Base-by-base conservation (phyloP, 2,797 vertebrate species). In the Semotilus atromaculatus region DNA sequence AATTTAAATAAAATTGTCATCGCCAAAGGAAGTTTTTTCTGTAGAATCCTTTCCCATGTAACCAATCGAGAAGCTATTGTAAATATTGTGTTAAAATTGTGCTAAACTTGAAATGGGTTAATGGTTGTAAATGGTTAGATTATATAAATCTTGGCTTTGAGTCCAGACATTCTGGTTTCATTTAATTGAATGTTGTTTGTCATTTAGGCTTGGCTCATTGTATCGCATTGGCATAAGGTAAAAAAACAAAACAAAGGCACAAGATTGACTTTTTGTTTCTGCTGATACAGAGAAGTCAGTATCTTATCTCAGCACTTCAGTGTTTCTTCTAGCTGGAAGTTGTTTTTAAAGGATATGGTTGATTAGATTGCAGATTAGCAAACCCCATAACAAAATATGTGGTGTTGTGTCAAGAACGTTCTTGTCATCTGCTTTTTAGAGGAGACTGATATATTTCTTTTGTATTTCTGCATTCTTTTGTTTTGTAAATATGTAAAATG, bases 141-240 rank as follows among this genome's bases (percentile, higher is more conserved):
- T 34, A 43, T 31, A 64, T 34, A 48, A 66, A 58, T 76, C n/a
- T 51, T 66, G 62, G 11, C 29, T 68, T 51, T 53, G 60, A 55
- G 45, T 68, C 16, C 23, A 26, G 81, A 68, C 9, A 75, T 84
- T 68, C 82, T 67, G n/a, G 73, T 45, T 68, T 38, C 36, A 40
- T 84, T 76, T 76, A 84, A 77, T 84, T 84, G 45, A 38, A 48
- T 36, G 26, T 40, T 83, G 73, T 77, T 77, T 84, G 73, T 68
- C 51, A 77, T 68, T 31, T 19, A 77, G 62, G 31, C 45, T 67
- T 67, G 45, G 73, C 34, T 38, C n/a, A 40, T 72, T 68, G 31
- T 45, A 10, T 36, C 9, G 1, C 11, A 38, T 64, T 77, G 31
- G 31, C 11, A 21, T 31, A 51, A 71, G 51, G 60, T 38, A 66